Base-by-base conservation (phyloP, 2,888 invertebrate species). In the Campaea margaritaria region DNA sequence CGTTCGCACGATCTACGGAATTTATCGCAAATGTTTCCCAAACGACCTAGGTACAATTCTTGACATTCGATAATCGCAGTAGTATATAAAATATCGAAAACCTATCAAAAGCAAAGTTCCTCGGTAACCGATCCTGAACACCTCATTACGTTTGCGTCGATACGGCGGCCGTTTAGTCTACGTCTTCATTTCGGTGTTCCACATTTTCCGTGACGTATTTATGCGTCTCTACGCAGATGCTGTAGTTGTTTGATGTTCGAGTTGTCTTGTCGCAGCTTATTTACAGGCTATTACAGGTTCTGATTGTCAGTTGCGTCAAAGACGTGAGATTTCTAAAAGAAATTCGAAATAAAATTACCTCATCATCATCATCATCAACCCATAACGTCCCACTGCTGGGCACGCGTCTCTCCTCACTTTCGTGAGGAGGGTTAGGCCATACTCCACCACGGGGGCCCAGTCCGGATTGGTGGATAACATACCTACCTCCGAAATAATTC, bases 121-220 rank as follows among this genome's bases (percentile, higher is more conserved):
- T 36, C 12, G 2, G 36, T 27, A 44, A 28, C 28, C 13, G 28
- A 44, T 44, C n/a, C n/a, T 44, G 28, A 44, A 44, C 44, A 36
- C 43, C 36, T 44, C 51, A 44, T 51, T 51, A 21, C 21, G 34
- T 51, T 51, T 51, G 43, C 43, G 51, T 36, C 36, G 45, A 45
- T 38, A 45, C 14, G n/a, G 9, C 11, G 15, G 16, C 27, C 13
- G 38, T 44, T 38, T 39, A 10, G 41, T 41, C 43, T 43, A 15
- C 48, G 42, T 48, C 34, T 42, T 14, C 50, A 31, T 42, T n/a
- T 48, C 31, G 12, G 41, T 50, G 48, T 43, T 14, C 42, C 43
- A 55, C 54, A 41, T 47, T 15, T 28, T 14, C 15, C 9, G 15
- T 12, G 28, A 27, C 31, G 38, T 42, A 50, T 50, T 41, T 31